Base-by-base conservation (phyloP, 2,113 vertebrate genomes). In the Seriola quinqueradiata region DNA sequence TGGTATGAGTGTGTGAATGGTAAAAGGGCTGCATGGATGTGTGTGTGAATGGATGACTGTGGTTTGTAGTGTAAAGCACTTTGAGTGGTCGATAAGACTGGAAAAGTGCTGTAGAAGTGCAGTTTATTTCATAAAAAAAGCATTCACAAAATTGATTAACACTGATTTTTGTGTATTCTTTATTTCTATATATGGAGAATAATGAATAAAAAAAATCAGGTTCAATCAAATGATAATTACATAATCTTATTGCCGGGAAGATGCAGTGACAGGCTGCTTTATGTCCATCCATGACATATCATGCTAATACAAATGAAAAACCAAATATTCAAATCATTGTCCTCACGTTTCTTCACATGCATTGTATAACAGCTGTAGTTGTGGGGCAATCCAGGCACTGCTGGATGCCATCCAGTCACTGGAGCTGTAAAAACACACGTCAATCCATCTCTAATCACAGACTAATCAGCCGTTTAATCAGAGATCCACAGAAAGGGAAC, bases 401-500 rank as follows among this genome's bases (percentile, higher is more conserved):
- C 70, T 84, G 71, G 58, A 84, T 44, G 12, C 36, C 48, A 40
- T 66, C 71, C 71, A 75, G 34, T 65, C 79, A 80, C 72, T 67
- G 64, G 44, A 70, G 77, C 66, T 71, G 58, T 70, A 55, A 68
- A 90, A 86, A 82, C 81, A 80, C 55, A 61, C 36, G 4, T 38
- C 69, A 72, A 74, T 84, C 75, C 44, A 48, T 80, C 81, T 75
- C 64, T 79, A 89, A 90, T 89, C 65, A 61, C 64, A 2, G 10
- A 72, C 67, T 84, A 83, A 93, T 90, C 81, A 75, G 69, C 79
- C 67, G 32, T 84, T 86, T 89, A 87, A 91, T 87, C 79, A 57
- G 28, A 59, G 68, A 36, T 76, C 77, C 77, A 42, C 28, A 52
- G 71, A 80, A 77, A 70, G 58, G 1, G 40, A 70, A 72, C 74